phyloP scores from a whole-genome alignment of 1,140 invertebrate species.

The Rhopalosiphum padi region DNA sequence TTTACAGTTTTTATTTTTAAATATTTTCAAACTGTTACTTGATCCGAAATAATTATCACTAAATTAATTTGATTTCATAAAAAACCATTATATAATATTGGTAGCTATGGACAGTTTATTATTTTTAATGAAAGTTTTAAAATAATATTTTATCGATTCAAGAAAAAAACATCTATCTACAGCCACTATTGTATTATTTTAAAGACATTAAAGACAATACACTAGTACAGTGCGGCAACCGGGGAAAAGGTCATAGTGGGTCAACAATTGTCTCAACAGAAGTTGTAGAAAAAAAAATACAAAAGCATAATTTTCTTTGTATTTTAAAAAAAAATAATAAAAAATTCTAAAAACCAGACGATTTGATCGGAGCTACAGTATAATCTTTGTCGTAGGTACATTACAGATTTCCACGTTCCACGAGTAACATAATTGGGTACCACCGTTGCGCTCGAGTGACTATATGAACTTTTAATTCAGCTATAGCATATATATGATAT shows the following conservation, averaged over 20 bases:
- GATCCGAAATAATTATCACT: no score
- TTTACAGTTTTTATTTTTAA: neutral
- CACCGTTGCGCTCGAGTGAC: neutral
- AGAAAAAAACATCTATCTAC: neutral
- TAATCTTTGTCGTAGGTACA: neutral
- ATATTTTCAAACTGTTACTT: no score
- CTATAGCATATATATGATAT: neutral
- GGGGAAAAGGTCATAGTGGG: neutral
- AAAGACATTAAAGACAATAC: neutral
- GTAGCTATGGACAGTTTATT: neutral
- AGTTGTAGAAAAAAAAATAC: neutral
- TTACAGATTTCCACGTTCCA: neutral
- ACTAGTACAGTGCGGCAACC: neutral
- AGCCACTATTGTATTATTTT: neutral
- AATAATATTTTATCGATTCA: neutral
- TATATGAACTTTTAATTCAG: neutral
- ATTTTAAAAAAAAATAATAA: neutral
- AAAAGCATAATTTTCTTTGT: slow-evolving; percentile 18
- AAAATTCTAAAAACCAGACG: neutral
- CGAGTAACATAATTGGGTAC: neutral
- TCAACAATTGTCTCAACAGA: neutral
- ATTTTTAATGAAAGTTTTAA: neutral
- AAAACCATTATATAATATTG: neutral
- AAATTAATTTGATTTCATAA: neutral
- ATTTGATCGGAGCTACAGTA: neutral